phyloP scores from a whole-genome alignment of 2,797 vertebrate species.

The Chaetophractus vellerosus region DNA sequence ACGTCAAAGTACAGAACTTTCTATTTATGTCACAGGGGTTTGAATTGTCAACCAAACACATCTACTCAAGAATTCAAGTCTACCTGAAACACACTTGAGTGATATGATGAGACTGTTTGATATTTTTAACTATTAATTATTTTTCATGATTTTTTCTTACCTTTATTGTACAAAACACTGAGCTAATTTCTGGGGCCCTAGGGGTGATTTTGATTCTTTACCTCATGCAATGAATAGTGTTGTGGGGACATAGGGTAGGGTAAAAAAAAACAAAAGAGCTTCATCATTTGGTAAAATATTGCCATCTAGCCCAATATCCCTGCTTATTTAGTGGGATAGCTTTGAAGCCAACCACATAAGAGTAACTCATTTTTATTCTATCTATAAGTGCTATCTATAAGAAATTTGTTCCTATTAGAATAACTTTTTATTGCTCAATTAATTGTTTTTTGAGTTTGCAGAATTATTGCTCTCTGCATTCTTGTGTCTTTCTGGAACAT shows the following conservation, averaged over 20 bases:
- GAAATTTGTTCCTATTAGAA: background rate
- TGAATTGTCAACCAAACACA: background rate
- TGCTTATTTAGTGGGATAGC: background rate
- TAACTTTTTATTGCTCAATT: background rate
- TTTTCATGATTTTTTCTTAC: background rate
- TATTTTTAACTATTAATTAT: conserved; percentile 7
- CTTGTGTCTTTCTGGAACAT: background rate
- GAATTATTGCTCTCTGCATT: background rate
- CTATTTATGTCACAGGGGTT: background rate
- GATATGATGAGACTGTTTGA: background rate
- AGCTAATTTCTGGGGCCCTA: background rate
- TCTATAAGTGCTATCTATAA: background rate
- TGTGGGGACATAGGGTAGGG: background rate
- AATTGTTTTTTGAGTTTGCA: background rate
- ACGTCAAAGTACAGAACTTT: background rate
- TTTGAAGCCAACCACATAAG: background rate
- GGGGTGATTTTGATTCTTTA: background rate
- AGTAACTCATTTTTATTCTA: background rate
- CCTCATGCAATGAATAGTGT: background rate
- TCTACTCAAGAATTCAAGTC: background rate
- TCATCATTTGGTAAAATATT: background rate
- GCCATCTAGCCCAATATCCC: background rate
- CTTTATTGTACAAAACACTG: background rate
- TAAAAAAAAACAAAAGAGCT: background rate
- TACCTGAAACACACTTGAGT: background rate